These are phyloP conservation scores for Tupaia chinensis DNA, from an alignment of 2,113 vertebrate genomes.

Conservation along the genomic window DNA sequence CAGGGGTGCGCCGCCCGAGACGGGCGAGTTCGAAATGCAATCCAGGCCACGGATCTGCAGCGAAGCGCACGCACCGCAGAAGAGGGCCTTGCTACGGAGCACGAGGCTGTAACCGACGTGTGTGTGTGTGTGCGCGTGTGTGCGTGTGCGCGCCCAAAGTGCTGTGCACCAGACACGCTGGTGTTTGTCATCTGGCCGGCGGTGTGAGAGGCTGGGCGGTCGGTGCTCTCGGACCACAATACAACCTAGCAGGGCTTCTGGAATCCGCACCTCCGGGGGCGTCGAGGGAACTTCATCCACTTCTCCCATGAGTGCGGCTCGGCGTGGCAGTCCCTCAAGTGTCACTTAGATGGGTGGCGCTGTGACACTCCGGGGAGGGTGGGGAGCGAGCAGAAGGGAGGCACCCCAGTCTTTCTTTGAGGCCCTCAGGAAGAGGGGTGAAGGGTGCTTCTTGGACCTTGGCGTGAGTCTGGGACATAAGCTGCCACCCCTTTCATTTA, in stretches of 20 bases:
- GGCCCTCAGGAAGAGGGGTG: neutral
- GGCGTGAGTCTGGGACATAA: neutral
- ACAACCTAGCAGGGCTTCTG: too few species aligned
- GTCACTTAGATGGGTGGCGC: neutral
- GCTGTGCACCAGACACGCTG: conserved; percentile 58
- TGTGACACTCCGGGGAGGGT: neutral
- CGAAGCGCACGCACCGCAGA: neutral
- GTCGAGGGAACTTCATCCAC: conserved; percentile 23
- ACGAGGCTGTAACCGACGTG: conserved; percentile 61
- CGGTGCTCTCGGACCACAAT: neutral
- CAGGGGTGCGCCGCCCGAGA: conserved; percentile 22
- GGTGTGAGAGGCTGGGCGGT: conserved; percentile 52
- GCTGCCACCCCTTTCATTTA: neutral
- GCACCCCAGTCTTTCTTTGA: neutral
- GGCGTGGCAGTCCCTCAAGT: neutral
- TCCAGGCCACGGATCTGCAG: neutral
- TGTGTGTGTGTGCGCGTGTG: conserved; percentile 48
- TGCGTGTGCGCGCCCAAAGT: conserved; percentile 58
- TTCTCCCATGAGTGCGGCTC: conserved; percentile 44
- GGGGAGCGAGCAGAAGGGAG: neutral
- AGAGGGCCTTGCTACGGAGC: conserved; percentile 10
- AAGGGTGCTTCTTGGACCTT: neutral
- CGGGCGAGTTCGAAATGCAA: neutral
- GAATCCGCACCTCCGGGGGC: neutral
- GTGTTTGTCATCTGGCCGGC: conserved; percentile 62